Evolutionary conservation across 2,113 vertebrate genomes (phyloP), one percentile per base, ranked within the genome.

Genomic region (Junco hyemalis): DNA sequence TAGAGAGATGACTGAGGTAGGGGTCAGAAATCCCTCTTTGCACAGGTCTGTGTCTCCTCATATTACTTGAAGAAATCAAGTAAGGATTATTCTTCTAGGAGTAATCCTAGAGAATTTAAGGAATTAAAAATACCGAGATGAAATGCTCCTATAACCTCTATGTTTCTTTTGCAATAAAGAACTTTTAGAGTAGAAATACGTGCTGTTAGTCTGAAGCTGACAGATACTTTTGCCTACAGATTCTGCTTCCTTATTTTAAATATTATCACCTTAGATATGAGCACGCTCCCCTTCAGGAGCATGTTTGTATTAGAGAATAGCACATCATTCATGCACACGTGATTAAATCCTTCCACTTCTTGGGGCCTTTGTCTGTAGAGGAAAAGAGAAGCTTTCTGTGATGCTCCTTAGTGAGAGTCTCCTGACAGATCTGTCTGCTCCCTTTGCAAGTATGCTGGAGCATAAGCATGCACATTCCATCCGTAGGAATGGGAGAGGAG

Each of bases 381-480:
- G 47, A 81, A 64, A 82, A 73, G 36, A 61, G 42, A 48, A 38
- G 33, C 6, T 64, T 68, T 64, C 29, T 38, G 54, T 25, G 38
- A 28, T 59, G 25, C 5, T 66, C 9, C 44, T 60, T 33, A 42
- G n/a, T 14, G 38, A 87, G 31, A 77, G 33, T 28, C 53, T 86
- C 71, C 68, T 61, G 57, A 48, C 13, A 47, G n/a, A 68, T 72
- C 53, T 53, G 48, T 23, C 31, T 72, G 70, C 48, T 90, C 66
- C 45, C 38, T 72, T 60, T 0, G 0, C 22, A 44, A 76, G 6
- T 8, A 29, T 20, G 20, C 54, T n/a, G 69, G n/a, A 85, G 36
- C 11, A 38, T 5, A 69, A 35, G 50, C 42, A 69, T 4, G 3
- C 50, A 77, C 33, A 26, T 36, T 81, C 38, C 50, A 18, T 79